Evolutionary conservation across 2,888 invertebrate genomes (phyloP).

Genomic region (Hyppa rectilinea): DNA sequence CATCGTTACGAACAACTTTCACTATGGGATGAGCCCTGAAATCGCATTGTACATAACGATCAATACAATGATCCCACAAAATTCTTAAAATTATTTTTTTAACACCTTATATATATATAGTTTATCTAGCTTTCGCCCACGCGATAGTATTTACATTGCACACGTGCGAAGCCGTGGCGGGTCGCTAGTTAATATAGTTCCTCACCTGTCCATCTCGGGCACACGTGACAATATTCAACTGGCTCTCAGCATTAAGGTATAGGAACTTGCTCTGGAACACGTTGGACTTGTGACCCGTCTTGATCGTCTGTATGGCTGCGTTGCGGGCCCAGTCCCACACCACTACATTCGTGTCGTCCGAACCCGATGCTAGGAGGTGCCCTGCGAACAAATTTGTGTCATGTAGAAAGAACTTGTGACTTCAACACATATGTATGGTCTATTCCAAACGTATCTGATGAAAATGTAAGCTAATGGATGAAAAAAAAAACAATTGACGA

Average conservation of each 20-base stretch:
- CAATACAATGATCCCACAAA: too few relatives aligned
- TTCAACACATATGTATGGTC: not conserved
- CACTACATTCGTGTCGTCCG: slow-evolving; percentile 96
- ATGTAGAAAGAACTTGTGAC: not conserved
- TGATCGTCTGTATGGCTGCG: slow-evolving; percentile 92
- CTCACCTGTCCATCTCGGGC: slow-evolving; percentile 97
- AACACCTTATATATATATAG: too few relatives aligned
- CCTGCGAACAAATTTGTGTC: slow-evolving; percentile 78
- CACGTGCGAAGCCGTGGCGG: too few relatives aligned
- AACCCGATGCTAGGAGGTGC: slow-evolving; percentile 95
- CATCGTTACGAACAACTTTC: too few relatives aligned
- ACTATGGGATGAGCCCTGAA: too few relatives aligned
- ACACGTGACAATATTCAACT: slow-evolving; percentile 96
- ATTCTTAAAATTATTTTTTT: too few relatives aligned
- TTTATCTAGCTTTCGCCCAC: too few relatives aligned
- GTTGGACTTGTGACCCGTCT: slow-evolving; percentile 96
- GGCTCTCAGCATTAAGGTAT: slow-evolving; percentile 92
- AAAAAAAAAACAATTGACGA: too few relatives aligned
- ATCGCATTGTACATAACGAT: too few relatives aligned
- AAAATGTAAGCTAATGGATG: not conserved
- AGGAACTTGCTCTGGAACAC: slow-evolving; percentile 98
- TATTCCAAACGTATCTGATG: not conserved
- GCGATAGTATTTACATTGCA: too few relatives aligned
- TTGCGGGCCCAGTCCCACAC: slow-evolving; percentile 98
- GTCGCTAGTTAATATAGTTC: too few relatives aligned